A percentile compares a stretch with the other conserved stretches of the same genome.
phyloP scores from a whole-genome alignment of 2,797 vertebrate species.

The Cynopterus sphinx region DNA sequence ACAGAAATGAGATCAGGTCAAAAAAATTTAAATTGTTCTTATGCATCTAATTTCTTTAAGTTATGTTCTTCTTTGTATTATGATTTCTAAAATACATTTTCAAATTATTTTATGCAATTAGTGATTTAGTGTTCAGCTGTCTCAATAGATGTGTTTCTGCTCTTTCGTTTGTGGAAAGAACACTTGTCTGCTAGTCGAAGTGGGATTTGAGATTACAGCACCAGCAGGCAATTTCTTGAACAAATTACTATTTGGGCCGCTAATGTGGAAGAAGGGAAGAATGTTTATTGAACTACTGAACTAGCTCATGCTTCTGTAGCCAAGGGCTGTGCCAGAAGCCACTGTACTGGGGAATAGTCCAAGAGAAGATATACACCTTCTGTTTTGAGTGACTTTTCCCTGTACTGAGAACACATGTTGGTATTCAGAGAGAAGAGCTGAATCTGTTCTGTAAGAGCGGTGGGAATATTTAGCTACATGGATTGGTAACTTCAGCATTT shows the following conservation, averaged over 20 bases:
- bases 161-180: conserved; percentile 65
- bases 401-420: conserved; percentile 53
- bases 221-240: conserved; percentile 75
- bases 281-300: conserved; percentile 65
- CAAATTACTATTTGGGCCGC: conserved; percentile 63
- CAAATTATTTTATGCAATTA: conserved; percentile 57
- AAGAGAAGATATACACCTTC: conserved; percentile 65
- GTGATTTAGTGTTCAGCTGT: conserved; percentile 39
- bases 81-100: conserved; percentile 60
- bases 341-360: conserved; percentile 57
- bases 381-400: conserved; percentile 57
- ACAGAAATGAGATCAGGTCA: neutral
- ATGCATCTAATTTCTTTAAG: conserved; percentile 31
- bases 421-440: conserved; percentile 23
- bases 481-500: conserved; percentile 44
- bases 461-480: conserved; percentile 41
- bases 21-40: conserved; percentile 24
- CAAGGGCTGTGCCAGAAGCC: conserved; percentile 52
- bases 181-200: conserved; percentile 67
- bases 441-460: conserved; percentile 50
- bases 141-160: conserved; percentile 62
- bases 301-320: conserved; percentile 44
- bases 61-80: neutral
- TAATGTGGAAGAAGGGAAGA: conserved; percentile 45
- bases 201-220: conserved; percentile 59